phyloP scores from a whole-genome alignment of 2,888 invertebrate species.

The Mantis religiosa region DNA sequence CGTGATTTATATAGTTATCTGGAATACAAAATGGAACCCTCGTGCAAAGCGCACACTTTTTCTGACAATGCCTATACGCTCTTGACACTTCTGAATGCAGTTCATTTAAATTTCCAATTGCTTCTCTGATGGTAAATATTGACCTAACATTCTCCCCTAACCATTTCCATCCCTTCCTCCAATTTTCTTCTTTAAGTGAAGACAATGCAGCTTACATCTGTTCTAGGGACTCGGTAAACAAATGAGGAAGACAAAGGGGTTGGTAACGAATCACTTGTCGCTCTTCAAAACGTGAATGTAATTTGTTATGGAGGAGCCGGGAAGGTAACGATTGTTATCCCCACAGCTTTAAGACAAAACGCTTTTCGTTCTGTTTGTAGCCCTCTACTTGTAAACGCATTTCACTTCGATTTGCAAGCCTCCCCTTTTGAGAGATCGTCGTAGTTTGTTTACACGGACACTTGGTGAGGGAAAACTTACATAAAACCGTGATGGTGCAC shows the following conservation, averaged over 20 bases:
- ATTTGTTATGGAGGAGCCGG: not conserved
- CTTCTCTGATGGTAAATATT: slow-evolving; percentile 13
- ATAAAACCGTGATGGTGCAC: not conserved
- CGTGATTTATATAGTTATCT: no score
- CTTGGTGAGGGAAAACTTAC: not conserved
- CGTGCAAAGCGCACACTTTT: no score
- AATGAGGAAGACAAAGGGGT: not conserved
- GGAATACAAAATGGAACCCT: no score
- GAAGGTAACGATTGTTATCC: not conserved
- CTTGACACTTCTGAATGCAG: slow-evolving; percentile 1
- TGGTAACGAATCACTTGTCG: not conserved
- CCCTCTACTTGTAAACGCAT: not conserved
- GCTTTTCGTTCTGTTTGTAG: not conserved
- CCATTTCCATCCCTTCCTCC: not conserved
- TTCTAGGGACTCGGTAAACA: not conserved
- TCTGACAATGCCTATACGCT: no score
- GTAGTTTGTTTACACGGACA: not conserved
- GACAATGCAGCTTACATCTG: slow-evolving; percentile 8
- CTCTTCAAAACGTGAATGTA: not conserved
- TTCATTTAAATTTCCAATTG: slow-evolving; percentile 9
- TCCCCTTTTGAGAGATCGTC: not conserved
- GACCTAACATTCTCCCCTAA: not conserved
- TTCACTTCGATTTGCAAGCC: not conserved
- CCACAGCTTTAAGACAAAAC: not conserved
- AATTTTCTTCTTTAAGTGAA: not conserved